Conservation (phyloP, 2,797 vertebrate genomes). For the Hafferia zeledoni region DNA sequence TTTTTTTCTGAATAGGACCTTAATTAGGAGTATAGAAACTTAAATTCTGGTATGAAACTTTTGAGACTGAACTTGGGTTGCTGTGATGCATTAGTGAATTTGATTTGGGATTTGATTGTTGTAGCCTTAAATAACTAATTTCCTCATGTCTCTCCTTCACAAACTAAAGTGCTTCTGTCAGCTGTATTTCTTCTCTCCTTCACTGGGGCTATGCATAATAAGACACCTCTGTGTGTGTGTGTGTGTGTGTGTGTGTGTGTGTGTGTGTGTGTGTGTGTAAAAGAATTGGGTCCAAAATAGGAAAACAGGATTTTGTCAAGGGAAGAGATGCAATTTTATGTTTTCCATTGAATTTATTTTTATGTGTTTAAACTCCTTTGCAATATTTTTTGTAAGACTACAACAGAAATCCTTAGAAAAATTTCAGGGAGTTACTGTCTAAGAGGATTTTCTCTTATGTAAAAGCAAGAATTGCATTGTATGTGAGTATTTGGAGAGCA, state of each 20-base stretch:
- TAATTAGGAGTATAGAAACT: not conserved
- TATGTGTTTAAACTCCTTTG: slow-evolving; percentile 6
- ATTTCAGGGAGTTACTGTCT: not conserved
- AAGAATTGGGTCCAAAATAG: not conserved
- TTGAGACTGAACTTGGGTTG: not conserved
- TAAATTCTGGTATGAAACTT: not conserved
- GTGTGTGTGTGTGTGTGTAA: rapidly evolving
- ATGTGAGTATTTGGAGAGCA: not conserved
- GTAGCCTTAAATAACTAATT: not conserved
- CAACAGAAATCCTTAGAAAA: not conserved
- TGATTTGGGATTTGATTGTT: not conserved
- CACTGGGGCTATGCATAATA: not conserved
- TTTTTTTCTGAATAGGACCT: not conserved
- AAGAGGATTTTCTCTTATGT: not conserved
- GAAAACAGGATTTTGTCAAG: not conserved
- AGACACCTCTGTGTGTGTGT: not conserved
- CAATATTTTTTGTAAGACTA: not conserved
- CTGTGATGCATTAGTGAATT: not conserved
- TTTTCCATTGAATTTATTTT: slow-evolving; percentile 28
- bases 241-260: rapidly evolving
- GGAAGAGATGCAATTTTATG: slow-evolving; percentile 27
- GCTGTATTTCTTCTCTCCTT: not conserved
- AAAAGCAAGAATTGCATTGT: not conserved
- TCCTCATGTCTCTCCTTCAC: not conserved
- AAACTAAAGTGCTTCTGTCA: not conserved